Conservation (phyloP, 2,797 vertebrate genomes). For the Columba guinea region DNA sequence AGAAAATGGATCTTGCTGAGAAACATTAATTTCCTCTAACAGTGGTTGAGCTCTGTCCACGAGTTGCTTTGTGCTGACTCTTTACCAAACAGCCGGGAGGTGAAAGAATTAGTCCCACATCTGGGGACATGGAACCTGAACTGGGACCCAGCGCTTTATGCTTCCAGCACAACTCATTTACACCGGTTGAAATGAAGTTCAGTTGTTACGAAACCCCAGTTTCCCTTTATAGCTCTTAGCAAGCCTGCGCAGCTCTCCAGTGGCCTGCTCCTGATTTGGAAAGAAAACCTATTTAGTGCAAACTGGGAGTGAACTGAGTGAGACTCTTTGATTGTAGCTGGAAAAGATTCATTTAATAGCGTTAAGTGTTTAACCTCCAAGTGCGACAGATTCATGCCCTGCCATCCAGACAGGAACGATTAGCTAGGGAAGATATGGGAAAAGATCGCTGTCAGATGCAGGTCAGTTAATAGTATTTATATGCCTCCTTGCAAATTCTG, state of each 20-base stretch:
- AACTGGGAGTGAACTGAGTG: conserved; percentile 1
- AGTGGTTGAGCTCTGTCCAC: not conserved
- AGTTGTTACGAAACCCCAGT: not conserved
- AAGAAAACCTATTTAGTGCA: not conserved
- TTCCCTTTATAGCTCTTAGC: conserved; percentile 3
- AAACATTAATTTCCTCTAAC: not conserved
- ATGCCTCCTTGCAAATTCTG: not conserved
- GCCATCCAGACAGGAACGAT: not conserved
- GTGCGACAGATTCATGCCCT: not conserved
- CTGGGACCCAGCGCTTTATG: not conserved
- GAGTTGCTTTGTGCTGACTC: not conserved
- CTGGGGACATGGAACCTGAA: not conserved
- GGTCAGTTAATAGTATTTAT: not conserved
- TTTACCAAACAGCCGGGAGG: not conserved
- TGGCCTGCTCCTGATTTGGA: conserved; percentile 31
- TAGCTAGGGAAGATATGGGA: not conserved
- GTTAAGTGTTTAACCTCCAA: not conserved
- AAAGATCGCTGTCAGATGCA: not conserved
- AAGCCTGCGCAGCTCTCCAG: not conserved
- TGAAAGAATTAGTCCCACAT: not conserved
- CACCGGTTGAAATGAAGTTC: not conserved
- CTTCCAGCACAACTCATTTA: not conserved
- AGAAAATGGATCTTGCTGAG: not conserved
- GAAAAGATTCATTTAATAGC: not conserved
- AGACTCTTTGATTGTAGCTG: not conserved